Evolutionary conservation across 2,113 vertebrate species (phyloP).

Genomic region (Lichenostomus cassidix): DNA sequence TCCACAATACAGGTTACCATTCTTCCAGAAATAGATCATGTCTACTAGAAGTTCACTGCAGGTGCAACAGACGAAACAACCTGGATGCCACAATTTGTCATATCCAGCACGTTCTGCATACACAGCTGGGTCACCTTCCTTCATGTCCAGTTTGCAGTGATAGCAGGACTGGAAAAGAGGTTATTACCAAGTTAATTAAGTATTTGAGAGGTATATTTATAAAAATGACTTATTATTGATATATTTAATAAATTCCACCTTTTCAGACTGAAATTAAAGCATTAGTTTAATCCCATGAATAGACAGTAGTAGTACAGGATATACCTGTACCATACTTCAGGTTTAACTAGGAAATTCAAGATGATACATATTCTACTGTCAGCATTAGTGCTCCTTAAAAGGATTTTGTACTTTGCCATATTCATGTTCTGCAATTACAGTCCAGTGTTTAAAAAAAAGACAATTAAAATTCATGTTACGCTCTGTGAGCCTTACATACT

Average conservation of each 20-base stretch:
- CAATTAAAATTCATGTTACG: not conserved
- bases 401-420: not conserved
- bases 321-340: not conserved
- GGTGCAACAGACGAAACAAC: slow-evolving; percentile 89
- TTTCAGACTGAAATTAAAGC: not conserved
- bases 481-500: not conserved
- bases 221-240: not conserved
- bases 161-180: slow-evolving; percentile 81
- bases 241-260: not conserved
- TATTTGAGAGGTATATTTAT: not conserved
- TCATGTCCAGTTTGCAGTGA: slow-evolving; percentile 86
- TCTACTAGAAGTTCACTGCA: slow-evolving; percentile 93
- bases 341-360: not conserved
- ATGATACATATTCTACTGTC: not conserved
- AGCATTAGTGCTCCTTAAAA: not conserved
- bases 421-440: not conserved
- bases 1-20: slow-evolving; percentile 90
- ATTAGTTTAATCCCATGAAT: not conserved
- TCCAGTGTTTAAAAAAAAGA: not conserved
- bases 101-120: slow-evolving; percentile 94
- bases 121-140: slow-evolving; percentile 89
- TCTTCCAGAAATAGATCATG: slow-evolving; percentile 99
- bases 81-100: slow-evolving; percentile 94
- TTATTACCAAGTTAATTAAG: not conserved
- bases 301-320: not conserved